These are phyloP conservation scores for Meghimatium bilineatum DNA, from an alignment of 2,888 invertebrate genomes.

Conservation along the genomic window DNA sequence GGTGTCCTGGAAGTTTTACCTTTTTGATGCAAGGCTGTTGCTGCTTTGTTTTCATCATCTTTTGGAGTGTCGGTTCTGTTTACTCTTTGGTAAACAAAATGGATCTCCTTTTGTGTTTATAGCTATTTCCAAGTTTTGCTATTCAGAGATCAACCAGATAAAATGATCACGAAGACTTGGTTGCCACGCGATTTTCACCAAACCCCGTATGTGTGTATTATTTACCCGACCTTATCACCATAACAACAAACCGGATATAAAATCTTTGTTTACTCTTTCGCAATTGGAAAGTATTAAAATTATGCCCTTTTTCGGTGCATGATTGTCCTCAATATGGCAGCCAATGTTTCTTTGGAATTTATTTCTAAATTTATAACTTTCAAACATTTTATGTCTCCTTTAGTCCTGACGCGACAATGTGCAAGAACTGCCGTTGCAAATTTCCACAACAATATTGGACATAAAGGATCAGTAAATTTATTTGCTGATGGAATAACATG, in stretches of 20 bases:
- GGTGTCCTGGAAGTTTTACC: slow-evolving; percentile 49
- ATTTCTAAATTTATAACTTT: neutral
- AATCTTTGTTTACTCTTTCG: neutral
- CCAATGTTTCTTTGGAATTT: neutral
- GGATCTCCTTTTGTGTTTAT: neutral
- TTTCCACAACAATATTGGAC: neutral
- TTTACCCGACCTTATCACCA: slow-evolving; percentile 50
- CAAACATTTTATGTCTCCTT: neutral
- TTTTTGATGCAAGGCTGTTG: slow-evolving; percentile 42
- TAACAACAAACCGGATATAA: slow-evolving; percentile 49
- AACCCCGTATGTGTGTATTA: slow-evolving; percentile 57
- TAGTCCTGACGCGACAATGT: neutral
- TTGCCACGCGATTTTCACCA: slow-evolving; percentile 56
- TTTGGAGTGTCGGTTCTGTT: slow-evolving; percentile 21
- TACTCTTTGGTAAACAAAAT: slow-evolving; percentile 11
- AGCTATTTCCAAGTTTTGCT: neutral
- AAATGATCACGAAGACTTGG: slow-evolving; percentile 48
- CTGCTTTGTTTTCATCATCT: slow-evolving; percentile 49
- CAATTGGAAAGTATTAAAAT: neutral
- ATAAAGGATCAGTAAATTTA: neutral
- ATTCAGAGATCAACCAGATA: slow-evolving; percentile 50
- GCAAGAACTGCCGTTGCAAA: too few species aligned
- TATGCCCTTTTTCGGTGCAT: neutral
- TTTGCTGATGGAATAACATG: neutral
- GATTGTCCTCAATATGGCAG: slow-evolving; percentile 8